Evolutionary conservation across 2,113 vertebrate species (phyloP), one percentile per base, ranked within the genome.

Genomic region (Eleginops maclovinus): DNA sequence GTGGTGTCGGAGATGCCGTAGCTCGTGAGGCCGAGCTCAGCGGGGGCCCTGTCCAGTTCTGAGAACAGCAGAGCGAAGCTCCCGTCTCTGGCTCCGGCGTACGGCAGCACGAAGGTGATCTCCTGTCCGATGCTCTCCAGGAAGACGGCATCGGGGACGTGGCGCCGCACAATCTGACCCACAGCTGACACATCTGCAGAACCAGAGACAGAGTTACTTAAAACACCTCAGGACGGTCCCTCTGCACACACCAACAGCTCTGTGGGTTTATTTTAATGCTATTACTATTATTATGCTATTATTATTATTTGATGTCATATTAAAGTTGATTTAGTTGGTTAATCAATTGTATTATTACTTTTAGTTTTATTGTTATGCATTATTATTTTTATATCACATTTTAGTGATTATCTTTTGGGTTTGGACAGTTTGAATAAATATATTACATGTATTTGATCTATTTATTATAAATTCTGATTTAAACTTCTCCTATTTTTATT

Each of bases 1-100:
- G 96, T 98, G 1, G 98, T 99, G 95, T 99, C 98, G 4, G 98
- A 97, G 87, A 99, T 97, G 70, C 98, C 98, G 0, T 99, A 99
- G 93, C 97, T 99, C 58, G 95, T 98, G 91, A 99, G 96, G 41
- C 97, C 96, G 28, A 99, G 91, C 82, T 95, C 87, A 28, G 94
- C 93, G 72, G 96, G 95, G 56, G 96, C 95, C 73, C 95, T 94
- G 81, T 99, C 98, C 10, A 99, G 96, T 79, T 96, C 96, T 78
- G 96, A 95, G 85, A 99, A 99, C 61, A 99, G 95, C 17, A 91
- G 93, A 55, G 96, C 97, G 3, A 99, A 99, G 83, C 96, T 96
- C 66, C 98, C 98, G 16, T 99, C 96, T 79, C 92, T 95, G 71
- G 97, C 98, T 14, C 96, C 96, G 22, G 95, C 88, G 6, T 99